A percentile compares a stretch with the other conserved stretches of the same genome.
These are phyloP conservation scores for Crypturellus undulatus DNA, from an alignment of 2,113 vertebrate species.

Conservation along the genomic window DNA sequence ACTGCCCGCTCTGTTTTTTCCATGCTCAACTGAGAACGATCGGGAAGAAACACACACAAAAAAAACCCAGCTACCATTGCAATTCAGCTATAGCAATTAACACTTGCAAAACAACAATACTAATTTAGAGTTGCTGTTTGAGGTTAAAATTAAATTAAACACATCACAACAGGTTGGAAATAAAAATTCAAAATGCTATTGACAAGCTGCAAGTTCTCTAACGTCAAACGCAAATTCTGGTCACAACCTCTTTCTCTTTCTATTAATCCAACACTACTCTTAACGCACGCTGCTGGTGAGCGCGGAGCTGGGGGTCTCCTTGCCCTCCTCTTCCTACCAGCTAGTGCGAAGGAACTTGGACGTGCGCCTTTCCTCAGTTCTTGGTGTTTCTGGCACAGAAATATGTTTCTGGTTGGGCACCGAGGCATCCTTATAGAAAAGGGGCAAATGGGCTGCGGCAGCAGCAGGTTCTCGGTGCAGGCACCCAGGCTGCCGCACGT, in stretches of 20 bases:
- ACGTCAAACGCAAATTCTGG: constrained; percentile 49
- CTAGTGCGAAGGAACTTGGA: too few species aligned
- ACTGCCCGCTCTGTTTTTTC: background rate
- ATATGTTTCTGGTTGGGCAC: too few species aligned
- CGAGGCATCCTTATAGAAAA: too few species aligned
- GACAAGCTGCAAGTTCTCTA: constrained; percentile 54
- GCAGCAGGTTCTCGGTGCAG: too few species aligned
- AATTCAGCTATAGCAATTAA: constrained; percentile 56
- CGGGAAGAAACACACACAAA: background rate
- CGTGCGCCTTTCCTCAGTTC: too few species aligned
- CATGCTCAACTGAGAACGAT: background rate
- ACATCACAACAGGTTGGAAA: constrained; percentile 52
- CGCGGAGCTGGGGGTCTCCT: too few species aligned
- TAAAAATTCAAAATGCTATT: constrained; percentile 55
- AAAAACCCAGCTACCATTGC: background rate
- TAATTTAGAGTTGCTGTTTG: constrained; percentile 61
- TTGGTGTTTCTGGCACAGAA: too few species aligned
- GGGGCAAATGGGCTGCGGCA: too few species aligned
- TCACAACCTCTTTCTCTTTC: constrained; percentile 47
- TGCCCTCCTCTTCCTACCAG: too few species aligned
- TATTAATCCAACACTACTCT: constrained; percentile 38
- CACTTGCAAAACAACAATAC: constrained; percentile 19
- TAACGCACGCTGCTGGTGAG: background rate
- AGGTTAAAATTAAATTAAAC: constrained; percentile 76
- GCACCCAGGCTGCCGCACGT: too few species aligned